These are phyloP conservation scores for Antigone vipio DNA, from an alignment of 2,113 vertebrate genomes.

Conservation along the genomic window DNA sequence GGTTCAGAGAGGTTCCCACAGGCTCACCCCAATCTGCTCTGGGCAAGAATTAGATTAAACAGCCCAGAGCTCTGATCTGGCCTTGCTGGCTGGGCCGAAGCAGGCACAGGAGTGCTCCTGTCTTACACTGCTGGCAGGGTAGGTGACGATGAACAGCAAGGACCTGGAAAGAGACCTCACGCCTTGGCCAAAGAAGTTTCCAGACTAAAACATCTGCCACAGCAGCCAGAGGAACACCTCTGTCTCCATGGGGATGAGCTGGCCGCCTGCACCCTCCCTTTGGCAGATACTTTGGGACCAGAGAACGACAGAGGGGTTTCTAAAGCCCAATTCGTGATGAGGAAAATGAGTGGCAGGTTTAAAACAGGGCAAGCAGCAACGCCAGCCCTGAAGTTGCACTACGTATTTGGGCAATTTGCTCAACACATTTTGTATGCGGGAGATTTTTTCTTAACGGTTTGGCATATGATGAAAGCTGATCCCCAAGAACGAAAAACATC, in stretches of 20 bases:
- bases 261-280: not conserved
- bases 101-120: not conserved
- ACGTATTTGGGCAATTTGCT: not conserved
- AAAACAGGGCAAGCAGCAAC: not conserved
- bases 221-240: not conserved
- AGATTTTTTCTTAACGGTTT: not conserved
- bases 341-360: not conserved
- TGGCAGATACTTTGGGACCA: not conserved
- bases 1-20: not conserved
- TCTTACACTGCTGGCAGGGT: not conserved
- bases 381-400: not conserved
- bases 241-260: not conserved
- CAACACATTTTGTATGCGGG: no score
- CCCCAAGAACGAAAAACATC: no score
- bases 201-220: not conserved
- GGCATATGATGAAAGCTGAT: not conserved
- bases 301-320: not conserved
- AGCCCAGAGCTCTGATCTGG: not conserved
- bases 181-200: not conserved
- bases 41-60: not conserved
- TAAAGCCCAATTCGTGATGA: not conserved
- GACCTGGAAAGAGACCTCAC: not conserved
- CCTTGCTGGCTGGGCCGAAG: not conserved
- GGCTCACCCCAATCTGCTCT: not conserved
- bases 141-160: not conserved